Base-by-base conservation (phyloP, 2,113 vertebrate genomes). In the Rhea americana region DNA sequence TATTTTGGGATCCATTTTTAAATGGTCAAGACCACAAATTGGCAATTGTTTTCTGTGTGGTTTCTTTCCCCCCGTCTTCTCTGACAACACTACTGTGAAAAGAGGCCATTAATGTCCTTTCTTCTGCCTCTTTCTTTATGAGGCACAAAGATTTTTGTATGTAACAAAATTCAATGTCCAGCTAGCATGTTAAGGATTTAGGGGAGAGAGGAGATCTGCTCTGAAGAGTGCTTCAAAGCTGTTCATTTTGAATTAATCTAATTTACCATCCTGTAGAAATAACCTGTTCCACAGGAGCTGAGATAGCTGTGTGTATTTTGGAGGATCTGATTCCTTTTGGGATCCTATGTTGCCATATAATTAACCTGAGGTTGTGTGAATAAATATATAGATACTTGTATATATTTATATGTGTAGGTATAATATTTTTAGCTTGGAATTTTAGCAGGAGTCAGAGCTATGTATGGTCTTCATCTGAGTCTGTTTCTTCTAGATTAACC, bases 1-100 rank as follows among this genome's bases (percentile, higher is more conserved):
- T 95, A 93, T 96, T 97, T 96, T 95, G 79, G 89, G 96, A 97
- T 88, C 58, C 82, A 50, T 87, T 93, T 95, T 95, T 95, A 87
- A 94, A 87, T 80, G 95, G 91, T 85, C 95, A 93, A 77, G 87
- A 91, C 91, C 89, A 70, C 93, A 95, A 94, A 95, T 78, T 92
- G 94, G 72, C 79, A 85, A 93, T 94, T 95, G 76, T 93, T 90
- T 95, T 88, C 91, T 20, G 0, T 82, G 86, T 89, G 88, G 87
- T 82, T 92, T 96, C 39, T 92, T 94, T 25, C 30, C 55, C 96
- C 94, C 81, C 88, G 87, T 75, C 76, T 89, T 61, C 72, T 90
- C 72, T 85, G 81, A 88, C 85, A 85, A 93, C 78, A 19, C 84
- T 91, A 65, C 73, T 65, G 74, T 88, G 79, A 89, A 94, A 96